Base-by-base conservation (phyloP, 2,888 invertebrate species). In the Rhogogaster chlorosoma region DNA sequence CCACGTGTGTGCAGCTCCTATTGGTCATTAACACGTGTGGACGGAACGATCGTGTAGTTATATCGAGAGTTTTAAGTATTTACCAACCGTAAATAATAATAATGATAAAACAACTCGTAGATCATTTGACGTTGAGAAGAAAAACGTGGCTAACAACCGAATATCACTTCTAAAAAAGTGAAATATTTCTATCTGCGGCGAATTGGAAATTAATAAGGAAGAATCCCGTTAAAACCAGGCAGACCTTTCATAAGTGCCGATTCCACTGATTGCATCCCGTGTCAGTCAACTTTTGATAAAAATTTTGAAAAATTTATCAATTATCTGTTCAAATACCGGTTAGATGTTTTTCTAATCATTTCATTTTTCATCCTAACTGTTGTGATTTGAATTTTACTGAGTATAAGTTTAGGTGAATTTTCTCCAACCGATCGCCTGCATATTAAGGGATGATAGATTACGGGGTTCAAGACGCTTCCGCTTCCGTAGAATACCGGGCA, bases 21-120 rank as follows among this genome's bases (percentile, higher is more conserved):
- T 53, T 49, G 53, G 49, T 53, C 77, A 77, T 77, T 53, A 36
- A n/a, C 77, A 49, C 77, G 77, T 77, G 77, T 77, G 53, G 53
- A 77, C 77, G 9, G 32, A 77, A 45, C 67, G 45, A 73, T 26
- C 42, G 49, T 49, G 45, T 49, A 49, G 38, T 5, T 38, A 32
- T 3, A 73, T 70, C 9, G 70, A 7, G 70, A 70, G 22, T 29
- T 49, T 77, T 0, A 49, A 32, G 77, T 77, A 77, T 77, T 77
- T 53, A 32, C 77, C 29, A 53, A 77, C 77, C 29, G 32, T 77
- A 49, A 53, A 32, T 77, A 53, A 15, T 77, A 26, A 67, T 67
- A 29, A 32, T 26, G 67, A 10, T 61, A 26, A 26, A 26, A 61
- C 61, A 22, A 9, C 10, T 26, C 12, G 61, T 26, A 38, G 38